Evolutionary conservation across 2,113 vertebrate genomes (phyloP), one percentile per base, ranked within the genome.

Genomic region (Toxotes chatareus): DNA sequence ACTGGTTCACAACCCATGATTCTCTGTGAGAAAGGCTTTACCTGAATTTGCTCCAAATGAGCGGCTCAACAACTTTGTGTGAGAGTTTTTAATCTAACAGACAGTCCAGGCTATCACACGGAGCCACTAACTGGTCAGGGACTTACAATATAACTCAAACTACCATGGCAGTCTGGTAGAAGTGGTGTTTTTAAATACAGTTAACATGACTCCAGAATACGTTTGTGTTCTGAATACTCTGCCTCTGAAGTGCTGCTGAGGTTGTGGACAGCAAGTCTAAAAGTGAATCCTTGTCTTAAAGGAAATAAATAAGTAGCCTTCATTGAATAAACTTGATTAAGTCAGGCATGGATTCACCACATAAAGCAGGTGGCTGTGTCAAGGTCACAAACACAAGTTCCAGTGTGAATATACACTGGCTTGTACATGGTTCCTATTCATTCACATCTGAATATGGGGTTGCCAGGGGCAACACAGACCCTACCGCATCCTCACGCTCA

Each of bases 21-120:
- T 84, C 40, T 79, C 38, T 56, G 31, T 46, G 61, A 14, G 4
- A 68, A 79, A 82, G 67, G 49, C 69, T 59, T 60, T 63, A 34
- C 31, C 62, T 71, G 55, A 81, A 66, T 85, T 86, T 65, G 11
- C 60, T 80, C 44, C 63, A 76, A 83, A 82, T 71, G 62, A 87
- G 80, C 67, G 74, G 76, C 83, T 92, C 73, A 86, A 84, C 80
- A 89, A 82, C 81, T 80, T 80, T 73, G 56, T 85, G 86, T 83
- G 70, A 73, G 63, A 27, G 27, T 27, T 71, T 85, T 79, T 73
- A 59, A 79, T 87, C 72, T 61, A 76, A 87, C 34, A 67, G 68
- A 68, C 70, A 70, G 67, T 68, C 19, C 36, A 56, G 44, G 1
- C 46, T 60, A 40, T 72, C 42, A 57, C 44, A 68, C 34, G 73